Base-by-base conservation (phyloP, 2,797 vertebrate genomes). In the Cynodonichthys magdalenae region DNA sequence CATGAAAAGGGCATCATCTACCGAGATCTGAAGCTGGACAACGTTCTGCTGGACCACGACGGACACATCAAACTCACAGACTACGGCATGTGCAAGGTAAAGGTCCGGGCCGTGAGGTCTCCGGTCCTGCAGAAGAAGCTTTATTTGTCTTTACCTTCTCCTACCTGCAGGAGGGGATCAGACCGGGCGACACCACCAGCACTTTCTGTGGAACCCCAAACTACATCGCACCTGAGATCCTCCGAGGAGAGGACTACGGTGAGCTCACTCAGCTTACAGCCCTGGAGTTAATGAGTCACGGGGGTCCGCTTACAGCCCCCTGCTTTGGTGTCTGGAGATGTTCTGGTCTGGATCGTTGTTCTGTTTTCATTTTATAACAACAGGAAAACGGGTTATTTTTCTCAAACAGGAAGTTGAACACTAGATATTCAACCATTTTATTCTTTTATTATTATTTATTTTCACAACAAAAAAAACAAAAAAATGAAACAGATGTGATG, bases 181-280 rank as follows among this genome's bases (percentile, higher is more conserved):
- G 96, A 88, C 97, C 97, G 0, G 97, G 97, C 0, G 97, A 99
- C 90, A 99, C 97, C 18, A 99, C 97, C 15, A 99, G 97, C 90
- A 99, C 97, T 47, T 99, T 99, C 90, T 99, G 97, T 69, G 97
- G 97, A 66, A 99, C 97, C 15, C 97, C 97, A 3, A 99, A 99
- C 89, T 99, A 99, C 77, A 99, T 99, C 5, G 97, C 97, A 54
- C 97, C 96, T 0, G 97, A 99, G 87, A 99, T 99, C 83, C 94
- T 99, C 53, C 85, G 97, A 81, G 97, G 97, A 82, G 97, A 99
- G 74, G 97, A 99, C 68, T 99, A 99, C 4, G 97, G 97, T 99
- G 83, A 93, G 95, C 66, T 3, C 10, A 6, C 24, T 24, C 24
- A 2, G 24, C 24, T 24, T 24, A 24, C 24, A 24, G 24, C 24